Percentiles rank a stretch among this genome's conserved stretches.
These are phyloP conservation scores for Hoplostethus atlanticus DNA, from an alignment of 2,797 vertebrate genomes.

Conservation along the genomic window DNA sequence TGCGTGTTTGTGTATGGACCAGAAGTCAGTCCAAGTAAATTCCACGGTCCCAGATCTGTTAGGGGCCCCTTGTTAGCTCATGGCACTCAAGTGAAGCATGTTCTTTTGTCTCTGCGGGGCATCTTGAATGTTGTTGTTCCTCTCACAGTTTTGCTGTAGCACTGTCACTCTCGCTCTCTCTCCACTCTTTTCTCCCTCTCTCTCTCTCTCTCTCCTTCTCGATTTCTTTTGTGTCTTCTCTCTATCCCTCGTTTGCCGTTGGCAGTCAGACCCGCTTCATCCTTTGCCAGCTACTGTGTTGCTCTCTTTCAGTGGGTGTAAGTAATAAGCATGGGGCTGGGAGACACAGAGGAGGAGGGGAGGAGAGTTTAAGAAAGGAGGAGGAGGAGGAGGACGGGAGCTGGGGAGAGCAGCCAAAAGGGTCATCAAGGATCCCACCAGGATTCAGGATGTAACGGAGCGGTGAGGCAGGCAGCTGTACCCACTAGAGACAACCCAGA, in stretches of 20 bases:
- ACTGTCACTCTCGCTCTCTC: slow-evolving; percentile 27
- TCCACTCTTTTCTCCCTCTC: slow-evolving; percentile 8
- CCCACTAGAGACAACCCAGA: slow-evolving; percentile 33
- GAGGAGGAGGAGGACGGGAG: slow-evolving; percentile 57
- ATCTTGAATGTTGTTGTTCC: slow-evolving; percentile 59
- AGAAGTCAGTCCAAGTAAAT: slow-evolving; percentile 6
- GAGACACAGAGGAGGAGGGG: slow-evolving; percentile 55
- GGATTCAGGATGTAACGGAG: slow-evolving; percentile 59
- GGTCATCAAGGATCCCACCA: slow-evolving; percentile 68
- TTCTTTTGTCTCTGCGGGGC: slow-evolving; percentile 49
- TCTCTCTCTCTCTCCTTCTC: slow-evolving; percentile 40
- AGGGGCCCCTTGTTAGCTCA: slow-evolving; percentile 48
- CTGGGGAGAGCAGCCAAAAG: slow-evolving; percentile 50
- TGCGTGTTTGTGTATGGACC: slow-evolving; percentile 9
- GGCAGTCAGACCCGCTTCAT: slow-evolving; percentile 72
- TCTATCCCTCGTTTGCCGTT: slow-evolving; percentile 71
- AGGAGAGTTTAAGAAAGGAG: slow-evolving; percentile 60
- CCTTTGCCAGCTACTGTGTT: slow-evolving; percentile 74
- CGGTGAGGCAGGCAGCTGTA: slow-evolving; percentile 29
- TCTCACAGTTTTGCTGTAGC: slow-evolving; percentile 31
- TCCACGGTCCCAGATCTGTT: slow-evolving; percentile 46
- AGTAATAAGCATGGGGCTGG: slow-evolving; percentile 68
- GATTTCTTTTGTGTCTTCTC: slow-evolving; percentile 62
- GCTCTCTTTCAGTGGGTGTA: slow-evolving; percentile 62
- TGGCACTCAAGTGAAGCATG: slow-evolving; percentile 61